These are phyloP conservation scores for Macrocentrus cingulum DNA, from an alignment of 1,140 invertebrate genomes.

Conservation along the genomic window DNA sequence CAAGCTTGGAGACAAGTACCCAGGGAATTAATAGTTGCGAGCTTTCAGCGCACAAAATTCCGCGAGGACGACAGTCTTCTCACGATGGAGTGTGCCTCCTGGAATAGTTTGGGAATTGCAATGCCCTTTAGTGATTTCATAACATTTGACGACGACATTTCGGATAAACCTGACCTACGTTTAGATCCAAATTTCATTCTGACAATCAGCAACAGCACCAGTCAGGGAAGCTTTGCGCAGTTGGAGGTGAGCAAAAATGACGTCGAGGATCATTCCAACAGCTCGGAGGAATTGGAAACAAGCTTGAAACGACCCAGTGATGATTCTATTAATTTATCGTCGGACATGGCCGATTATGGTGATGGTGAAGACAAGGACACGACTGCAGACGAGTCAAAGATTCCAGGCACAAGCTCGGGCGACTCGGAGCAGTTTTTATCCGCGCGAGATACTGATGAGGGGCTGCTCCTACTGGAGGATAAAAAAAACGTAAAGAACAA, in stretches of 20 bases:
- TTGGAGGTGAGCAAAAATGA: background rate
- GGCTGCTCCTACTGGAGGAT: background rate
- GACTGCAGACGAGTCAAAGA: background rate
- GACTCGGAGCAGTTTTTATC: background rate
- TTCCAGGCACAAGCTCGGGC: background rate
- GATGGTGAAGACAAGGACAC: background rate
- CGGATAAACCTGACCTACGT: background rate
- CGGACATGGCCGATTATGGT: background rate
- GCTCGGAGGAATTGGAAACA: background rate
- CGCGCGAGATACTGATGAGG: background rate
- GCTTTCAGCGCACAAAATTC: conserved; percentile 46
- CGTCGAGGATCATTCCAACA: background rate
- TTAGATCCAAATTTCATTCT: conserved; percentile 2
- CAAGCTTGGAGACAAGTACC: conserved; percentile 40
- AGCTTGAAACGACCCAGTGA: conserved; percentile 4
- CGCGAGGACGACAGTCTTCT: conserved; percentile 39
- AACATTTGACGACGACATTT: conserved; percentile 46
- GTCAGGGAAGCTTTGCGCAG: background rate
- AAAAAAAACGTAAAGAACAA: conserved; percentile 7
- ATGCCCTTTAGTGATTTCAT: conserved; percentile 44
- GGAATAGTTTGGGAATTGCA: conserved; percentile 31
- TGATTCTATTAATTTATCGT: background rate
- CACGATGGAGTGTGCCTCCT: conserved; percentile 36
- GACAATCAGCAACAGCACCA: conserved; percentile 6
- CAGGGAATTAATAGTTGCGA: conserved; percentile 40